Percentiles rank a stretch among this genome's conserved stretches.
Evolutionary conservation across 2,113 vertebrate species (phyloP).

Genomic region (Thalassarche chlororhynchos): DNA sequence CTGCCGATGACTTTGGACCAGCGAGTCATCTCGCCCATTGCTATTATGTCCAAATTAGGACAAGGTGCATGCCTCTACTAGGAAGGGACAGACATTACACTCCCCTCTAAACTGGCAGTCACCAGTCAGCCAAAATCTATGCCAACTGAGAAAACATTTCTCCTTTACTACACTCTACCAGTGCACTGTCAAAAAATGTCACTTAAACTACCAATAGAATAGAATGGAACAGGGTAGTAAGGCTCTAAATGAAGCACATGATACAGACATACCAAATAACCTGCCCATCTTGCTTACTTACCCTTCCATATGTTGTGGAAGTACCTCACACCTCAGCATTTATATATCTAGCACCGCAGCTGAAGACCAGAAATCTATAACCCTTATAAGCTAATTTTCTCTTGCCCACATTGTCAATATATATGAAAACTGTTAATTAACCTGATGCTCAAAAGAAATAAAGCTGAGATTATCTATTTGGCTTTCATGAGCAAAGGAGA

Average conservation of each 20-base stretch:
- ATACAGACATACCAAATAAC: not conserved
- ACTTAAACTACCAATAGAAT: not conserved
- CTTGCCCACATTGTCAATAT: not conserved
- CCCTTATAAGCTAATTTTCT: not conserved
- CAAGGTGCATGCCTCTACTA: not conserved
- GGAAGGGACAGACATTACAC: not conserved
- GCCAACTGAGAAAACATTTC: not conserved
- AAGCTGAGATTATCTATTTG: not conserved
- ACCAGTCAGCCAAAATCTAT: not conserved
- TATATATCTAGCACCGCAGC: not conserved
- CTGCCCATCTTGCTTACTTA: not conserved
- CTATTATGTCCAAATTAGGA: not conserved
- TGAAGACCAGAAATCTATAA: not conserved
- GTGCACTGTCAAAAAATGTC: not conserved
- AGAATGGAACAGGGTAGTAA: not conserved
- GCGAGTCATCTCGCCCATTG: rapidly evolving
- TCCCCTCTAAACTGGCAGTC: not conserved
- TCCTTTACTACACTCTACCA: not conserved
- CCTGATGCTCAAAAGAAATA: not conserved
- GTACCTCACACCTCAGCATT: not conserved
- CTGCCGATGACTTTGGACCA: not conserved
- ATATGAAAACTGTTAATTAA: not conserved
- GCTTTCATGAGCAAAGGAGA: not conserved
- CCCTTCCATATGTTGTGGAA: not conserved
- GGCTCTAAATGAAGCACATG: not conserved